These are phyloP conservation scores for Pelvicachromis taeniatus DNA, from an alignment of 2,113 vertebrate species.

Conservation along the genomic window DNA sequence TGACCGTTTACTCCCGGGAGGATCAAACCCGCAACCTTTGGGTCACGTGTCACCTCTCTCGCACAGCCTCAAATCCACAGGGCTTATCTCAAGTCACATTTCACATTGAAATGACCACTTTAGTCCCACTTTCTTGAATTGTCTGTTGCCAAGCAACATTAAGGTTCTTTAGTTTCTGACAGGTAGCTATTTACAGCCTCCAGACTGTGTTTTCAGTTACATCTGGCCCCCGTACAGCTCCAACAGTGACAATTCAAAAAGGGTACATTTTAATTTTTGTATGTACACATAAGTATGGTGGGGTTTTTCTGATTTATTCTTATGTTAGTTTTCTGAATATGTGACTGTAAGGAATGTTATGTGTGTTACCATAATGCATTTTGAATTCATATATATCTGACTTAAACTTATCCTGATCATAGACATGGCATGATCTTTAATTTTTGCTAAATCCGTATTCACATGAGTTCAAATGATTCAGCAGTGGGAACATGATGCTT, in stretches of 20 bases:
- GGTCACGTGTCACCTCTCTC: neutral
- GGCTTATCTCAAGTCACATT: conserved; percentile 23
- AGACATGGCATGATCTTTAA: neutral
- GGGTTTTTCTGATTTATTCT: neutral
- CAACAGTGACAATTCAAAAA: neutral
- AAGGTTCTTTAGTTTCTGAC: conserved; percentile 28
- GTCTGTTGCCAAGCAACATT: conserved; percentile 58
- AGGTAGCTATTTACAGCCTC: conserved; percentile 54
- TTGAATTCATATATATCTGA: neutral
- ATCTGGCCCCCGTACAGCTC: neutral
- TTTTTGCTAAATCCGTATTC: neutral
- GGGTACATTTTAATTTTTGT: neutral
- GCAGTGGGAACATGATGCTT: neutral
- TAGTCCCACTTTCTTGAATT: neutral
- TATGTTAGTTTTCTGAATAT: neutral
- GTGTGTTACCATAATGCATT: neutral
- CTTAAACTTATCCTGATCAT: neutral
- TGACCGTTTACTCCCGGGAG: neutral
- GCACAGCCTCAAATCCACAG: neutral
- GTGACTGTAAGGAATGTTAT: neutral
- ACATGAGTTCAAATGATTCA: neutral
- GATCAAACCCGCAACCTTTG: neutral
- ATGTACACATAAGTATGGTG: neutral
- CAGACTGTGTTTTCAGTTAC: neutral
- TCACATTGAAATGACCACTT: conserved; percentile 30